Evolutionary conservation across 2,888 invertebrate species (phyloP).

Genomic region (Stenotaenia linearis): DNA sequence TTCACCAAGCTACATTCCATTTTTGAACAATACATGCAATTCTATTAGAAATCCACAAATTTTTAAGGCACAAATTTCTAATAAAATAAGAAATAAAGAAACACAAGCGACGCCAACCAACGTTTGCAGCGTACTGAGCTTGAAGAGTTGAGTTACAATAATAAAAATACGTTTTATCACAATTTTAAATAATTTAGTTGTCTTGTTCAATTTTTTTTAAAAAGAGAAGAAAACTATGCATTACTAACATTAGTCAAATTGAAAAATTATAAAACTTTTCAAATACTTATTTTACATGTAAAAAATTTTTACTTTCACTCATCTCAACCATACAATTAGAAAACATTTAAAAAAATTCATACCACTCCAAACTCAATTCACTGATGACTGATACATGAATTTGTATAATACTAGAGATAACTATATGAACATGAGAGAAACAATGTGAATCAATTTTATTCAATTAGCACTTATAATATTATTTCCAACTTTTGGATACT

Average conservation of each 20-base stretch:
- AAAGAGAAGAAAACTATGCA: no score
- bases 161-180: not conserved
- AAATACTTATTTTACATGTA: no score
- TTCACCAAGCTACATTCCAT: no score
- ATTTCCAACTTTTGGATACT: not conserved
- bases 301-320: not conserved
- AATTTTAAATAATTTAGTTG: not conserved
- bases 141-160: not conserved
- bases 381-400: not conserved
- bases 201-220: not conserved
- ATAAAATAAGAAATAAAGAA: not conserved
- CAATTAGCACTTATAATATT: not conserved
- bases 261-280: not conserved
- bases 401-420: no score
- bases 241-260: not conserved
- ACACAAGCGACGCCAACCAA: not conserved
- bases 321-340: not conserved
- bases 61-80: not conserved
- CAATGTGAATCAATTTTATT: not conserved
- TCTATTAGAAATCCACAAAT: not conserved
- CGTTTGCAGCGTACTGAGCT: not conserved
- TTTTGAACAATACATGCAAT: not conserved
- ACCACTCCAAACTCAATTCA: not conserved
- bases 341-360: not conserved
- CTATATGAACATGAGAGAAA: not conserved